Percentiles rank a stretch among this genome's conserved stretches.
Conservation (phyloP, 1,140 invertebrate species). For the Anadara kagoshimensis region DNA sequence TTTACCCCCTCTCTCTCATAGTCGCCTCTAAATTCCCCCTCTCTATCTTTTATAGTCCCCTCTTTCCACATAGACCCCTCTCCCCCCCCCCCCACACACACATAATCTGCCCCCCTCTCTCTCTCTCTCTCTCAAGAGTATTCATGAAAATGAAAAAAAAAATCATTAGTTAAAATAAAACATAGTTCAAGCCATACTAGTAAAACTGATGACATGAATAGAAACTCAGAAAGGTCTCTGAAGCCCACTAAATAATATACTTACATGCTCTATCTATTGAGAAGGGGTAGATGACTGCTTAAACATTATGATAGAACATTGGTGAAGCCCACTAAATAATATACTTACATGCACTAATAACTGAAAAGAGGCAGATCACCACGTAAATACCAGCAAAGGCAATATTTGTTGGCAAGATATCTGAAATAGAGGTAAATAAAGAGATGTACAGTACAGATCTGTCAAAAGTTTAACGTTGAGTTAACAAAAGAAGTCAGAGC, state of each 20-base stretch:
- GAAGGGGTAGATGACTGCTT: constrained; percentile 58
- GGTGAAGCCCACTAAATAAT: background rate
- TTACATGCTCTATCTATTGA: constrained; percentile 52
- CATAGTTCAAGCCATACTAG: no score
- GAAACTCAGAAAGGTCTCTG: no score
- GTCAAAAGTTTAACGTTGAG: background rate
- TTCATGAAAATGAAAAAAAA: no score
- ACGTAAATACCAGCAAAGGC: constrained; percentile 68
- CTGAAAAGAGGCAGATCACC: constrained; percentile 58
- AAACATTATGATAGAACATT: constrained; percentile 48
- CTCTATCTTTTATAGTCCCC: no score
- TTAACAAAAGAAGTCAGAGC: background rate
- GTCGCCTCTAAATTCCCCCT: no score
- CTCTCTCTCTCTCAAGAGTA: no score
- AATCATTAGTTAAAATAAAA: no score
- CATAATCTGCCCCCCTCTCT: no score
- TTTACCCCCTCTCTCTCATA: no score
- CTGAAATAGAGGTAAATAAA: constrained; percentile 59
- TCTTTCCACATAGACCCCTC: no score
- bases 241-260: constrained; percentile 1
- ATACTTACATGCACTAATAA: constrained; percentile 44
- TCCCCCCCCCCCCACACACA: no score
- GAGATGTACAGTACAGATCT: background rate
- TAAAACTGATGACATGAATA: no score
- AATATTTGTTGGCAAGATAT: constrained; percentile 74